Evolutionary conservation across 2,888 invertebrate genomes (phyloP), one percentile per base, ranked within the genome.

Genomic region (Vannuccia rotundouncinata): DNA sequence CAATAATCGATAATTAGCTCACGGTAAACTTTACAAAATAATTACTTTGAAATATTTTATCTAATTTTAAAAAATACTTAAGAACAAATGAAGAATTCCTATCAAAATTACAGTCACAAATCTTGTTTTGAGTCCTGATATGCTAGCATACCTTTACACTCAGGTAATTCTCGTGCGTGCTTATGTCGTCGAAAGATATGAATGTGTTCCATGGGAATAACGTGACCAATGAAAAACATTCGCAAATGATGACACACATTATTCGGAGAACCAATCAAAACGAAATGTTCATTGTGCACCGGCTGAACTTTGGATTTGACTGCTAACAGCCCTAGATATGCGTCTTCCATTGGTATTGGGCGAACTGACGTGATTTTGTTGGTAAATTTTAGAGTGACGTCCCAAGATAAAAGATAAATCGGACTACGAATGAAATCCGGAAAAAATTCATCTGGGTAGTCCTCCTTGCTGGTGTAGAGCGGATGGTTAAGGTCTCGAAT

Each of bases 351-450:
- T 5, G 82, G 80, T 30, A 84, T 81, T 0, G 82, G 82, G 2
- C 74, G 79, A 1, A 82, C 82, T 13, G 31, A 74, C 0, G 29
- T 13, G 29, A 78, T 75, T 28, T 74, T 77, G 0, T 74, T 31
- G n/a, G 28, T n/a, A 31, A 83, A 25, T n/a, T 28, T 73, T 13
- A 59, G 27, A 13, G 81, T 60, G n/a, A 78, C 77, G 77, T 82
- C 82, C 17, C 29, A 73, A 30, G 81, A 82, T 78, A 84, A 82
- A 25, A 84, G 73, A 79, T 83, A 84, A 13, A 82, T 81, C 1
- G 84, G 84, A 17, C 81, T 82, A 29, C 82, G 73, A 30, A 84
- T 83, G 25, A 82, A 25, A 77, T 83, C 82, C 0, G 84, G 84
- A 77, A 82, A 84, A 17, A 77, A 59, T 1, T 81, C 59, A 27